These are phyloP conservation scores for Xestia ashworthii DNA, from an alignment of 2,888 invertebrate genomes.

Conservation along the genomic window DNA sequence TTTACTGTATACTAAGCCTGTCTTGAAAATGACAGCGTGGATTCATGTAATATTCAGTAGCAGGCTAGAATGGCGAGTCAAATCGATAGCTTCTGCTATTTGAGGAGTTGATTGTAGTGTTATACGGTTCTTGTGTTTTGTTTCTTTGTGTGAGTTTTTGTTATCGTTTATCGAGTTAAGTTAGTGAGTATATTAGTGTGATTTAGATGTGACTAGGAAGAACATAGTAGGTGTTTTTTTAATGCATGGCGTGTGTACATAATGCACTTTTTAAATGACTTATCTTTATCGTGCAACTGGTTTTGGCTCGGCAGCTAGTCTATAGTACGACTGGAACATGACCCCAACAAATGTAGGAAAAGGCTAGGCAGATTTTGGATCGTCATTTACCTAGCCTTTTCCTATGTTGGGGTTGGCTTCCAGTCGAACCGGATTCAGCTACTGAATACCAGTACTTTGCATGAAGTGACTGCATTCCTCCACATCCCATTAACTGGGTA, in stretches of 20 bases:
- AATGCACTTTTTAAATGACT: too few species aligned
- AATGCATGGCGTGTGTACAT: not conserved
- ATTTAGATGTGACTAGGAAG: not conserved
- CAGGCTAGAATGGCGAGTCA: constrained; percentile 40
- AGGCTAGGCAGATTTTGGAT: too few species aligned
- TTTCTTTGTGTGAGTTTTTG: constrained; percentile 15
- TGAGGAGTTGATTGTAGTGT: constrained; percentile 54
- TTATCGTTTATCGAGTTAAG: constrained; percentile 6
- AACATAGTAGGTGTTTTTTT: too few species aligned
- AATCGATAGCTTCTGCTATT: constrained; percentile 64
- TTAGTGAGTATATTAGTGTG: not conserved
- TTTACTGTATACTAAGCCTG: constrained; percentile 25
- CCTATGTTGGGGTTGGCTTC: too few species aligned
- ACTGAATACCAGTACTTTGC: not conserved
- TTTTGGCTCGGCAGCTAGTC: not conserved
- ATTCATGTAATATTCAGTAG: constrained; percentile 66
- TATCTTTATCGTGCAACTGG: not conserved
- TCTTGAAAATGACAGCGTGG: constrained; percentile 55
- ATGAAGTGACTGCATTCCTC: not conserved
- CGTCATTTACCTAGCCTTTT: too few species aligned
- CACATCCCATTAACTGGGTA: not conserved
- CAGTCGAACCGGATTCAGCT: too few species aligned
- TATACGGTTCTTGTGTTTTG: constrained; percentile 8
- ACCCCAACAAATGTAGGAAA: too few species aligned
- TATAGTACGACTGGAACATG: too few species aligned